Percentiles rank a stretch among this genome's conserved stretches.
phyloP scores from a whole-genome alignment of 2,797 vertebrate genomes.

The Anguilla marmorata region DNA sequence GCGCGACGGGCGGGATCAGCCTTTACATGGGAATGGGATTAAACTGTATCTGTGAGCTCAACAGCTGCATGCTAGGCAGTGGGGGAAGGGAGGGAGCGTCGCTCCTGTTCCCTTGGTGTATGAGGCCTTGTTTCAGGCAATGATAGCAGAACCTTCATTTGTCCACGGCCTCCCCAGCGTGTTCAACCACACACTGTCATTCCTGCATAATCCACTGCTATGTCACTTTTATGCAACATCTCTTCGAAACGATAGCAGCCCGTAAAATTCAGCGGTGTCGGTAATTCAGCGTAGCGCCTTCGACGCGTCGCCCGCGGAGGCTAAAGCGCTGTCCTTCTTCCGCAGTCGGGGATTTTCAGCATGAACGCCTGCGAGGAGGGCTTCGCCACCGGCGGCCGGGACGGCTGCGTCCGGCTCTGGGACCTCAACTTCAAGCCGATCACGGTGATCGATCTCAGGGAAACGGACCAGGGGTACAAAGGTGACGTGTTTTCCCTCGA shows the following conservation, averaged over 20 bases:
- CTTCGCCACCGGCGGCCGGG: slow-evolving; percentile 95
- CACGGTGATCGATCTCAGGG: slow-evolving; percentile 99
- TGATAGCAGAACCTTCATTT: slow-evolving; percentile 11
- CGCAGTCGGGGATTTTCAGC: slow-evolving; percentile 98
- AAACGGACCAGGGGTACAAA: slow-evolving; percentile 99
- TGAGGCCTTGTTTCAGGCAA: slow-evolving; percentile 20
- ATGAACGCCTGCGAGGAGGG: slow-evolving; percentile 99
- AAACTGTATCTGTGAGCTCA: slow-evolving; percentile 72
- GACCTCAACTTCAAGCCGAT: slow-evolving; percentile 99
- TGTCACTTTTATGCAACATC: not conserved
- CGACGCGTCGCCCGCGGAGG: slow-evolving; percentile 19
- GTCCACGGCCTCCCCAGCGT: slow-evolving; percentile 8
- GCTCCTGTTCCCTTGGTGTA: slow-evolving; percentile 56
- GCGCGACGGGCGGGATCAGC: slow-evolving; percentile 64
- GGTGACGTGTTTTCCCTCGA: slow-evolving; percentile 70
- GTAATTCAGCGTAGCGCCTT: not conserved
- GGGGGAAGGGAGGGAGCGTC: not conserved
- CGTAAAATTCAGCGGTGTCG: not conserved
- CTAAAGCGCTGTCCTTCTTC: slow-evolving; percentile 51
- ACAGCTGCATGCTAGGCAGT: slow-evolving; percentile 64
- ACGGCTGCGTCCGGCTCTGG: slow-evolving; percentile 97
- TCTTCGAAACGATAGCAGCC: not conserved
- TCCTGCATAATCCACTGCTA: not conserved
- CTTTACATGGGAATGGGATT: slow-evolving; percentile 69
- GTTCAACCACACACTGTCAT: not conserved